Evolutionary conservation across 92 coral and sea anemone genomes (phyloP).

Genomic region (Meandrina meandrites): DNA sequence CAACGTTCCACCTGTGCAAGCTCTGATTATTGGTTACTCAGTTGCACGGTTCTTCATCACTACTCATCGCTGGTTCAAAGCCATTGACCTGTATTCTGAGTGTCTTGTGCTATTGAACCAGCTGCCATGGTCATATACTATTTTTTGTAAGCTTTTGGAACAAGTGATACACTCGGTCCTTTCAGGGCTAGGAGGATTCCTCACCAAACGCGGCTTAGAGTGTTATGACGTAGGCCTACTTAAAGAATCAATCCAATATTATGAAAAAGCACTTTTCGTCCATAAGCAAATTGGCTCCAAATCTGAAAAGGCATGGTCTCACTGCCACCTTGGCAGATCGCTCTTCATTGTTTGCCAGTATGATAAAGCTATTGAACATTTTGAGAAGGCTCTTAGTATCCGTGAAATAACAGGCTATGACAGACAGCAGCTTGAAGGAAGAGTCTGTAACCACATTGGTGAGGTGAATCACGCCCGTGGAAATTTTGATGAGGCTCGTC

Average conservation of each 20-base stretch:
- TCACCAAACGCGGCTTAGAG: background rate
- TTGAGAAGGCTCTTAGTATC: background rate
- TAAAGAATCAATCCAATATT: background rate
- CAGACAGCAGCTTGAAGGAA: background rate
- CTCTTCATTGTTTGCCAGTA: background rate
- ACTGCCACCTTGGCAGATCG: conserved; percentile 10
- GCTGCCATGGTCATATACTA: background rate
- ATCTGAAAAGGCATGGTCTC: background rate
- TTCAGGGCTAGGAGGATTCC: background rate
- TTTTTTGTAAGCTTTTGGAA: background rate
- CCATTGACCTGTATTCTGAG: background rate
- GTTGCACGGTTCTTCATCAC: background rate
- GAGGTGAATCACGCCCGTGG: background rate
- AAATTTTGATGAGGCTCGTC: background rate
- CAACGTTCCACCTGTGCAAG: background rate
- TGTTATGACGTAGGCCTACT: background rate
- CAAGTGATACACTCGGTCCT: background rate
- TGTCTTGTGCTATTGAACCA: background rate
- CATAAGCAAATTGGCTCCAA: background rate
- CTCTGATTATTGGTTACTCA: background rate
- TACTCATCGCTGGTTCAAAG: background rate
- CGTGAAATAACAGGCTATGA: background rate
- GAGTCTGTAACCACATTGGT: conserved; percentile 4
- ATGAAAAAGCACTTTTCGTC: background rate
- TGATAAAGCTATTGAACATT: conserved; percentile 2